Evolutionary conservation across 2,888 invertebrate species (phyloP), one percentile per base, ranked within the genome.

Genomic region (Agonum fuliginosum): DNA sequence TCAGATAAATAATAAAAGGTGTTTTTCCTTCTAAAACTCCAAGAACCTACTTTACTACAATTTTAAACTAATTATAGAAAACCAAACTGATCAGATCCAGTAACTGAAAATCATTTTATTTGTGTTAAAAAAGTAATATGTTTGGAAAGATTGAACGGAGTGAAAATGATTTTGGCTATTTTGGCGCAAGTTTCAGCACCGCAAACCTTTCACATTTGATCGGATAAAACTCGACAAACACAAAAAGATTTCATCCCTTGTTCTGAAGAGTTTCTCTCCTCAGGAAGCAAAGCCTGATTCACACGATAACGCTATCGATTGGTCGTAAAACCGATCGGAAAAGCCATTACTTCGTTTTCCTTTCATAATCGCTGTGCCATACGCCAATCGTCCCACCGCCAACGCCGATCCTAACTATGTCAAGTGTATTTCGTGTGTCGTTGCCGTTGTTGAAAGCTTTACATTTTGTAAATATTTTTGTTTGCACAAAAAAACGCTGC

Each of bases 161-260:
- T 62, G 58, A 62, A 30, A 30, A 62, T 30, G 6, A 27, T 62
- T 27, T 62, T 17, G 30, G 58, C 8, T 30, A 62, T 62, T 58
- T 54, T 27, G 30, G 58, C 17, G 30, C 30, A 17, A 62, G 30
- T 62, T 62, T 62, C 58, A 70, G 24, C 70, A 48, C 48, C 70
- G 10, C 51, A 58, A 73, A 58, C 37, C 54, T 73, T 54, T 73
- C 73, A 41, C 41, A 73, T 58, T 58, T 73, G 73, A 73, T 73
- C 73, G 54, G 73, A 73, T 73, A 73, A 58, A 73, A 73, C 58
- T 73, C 58, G 34, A 24, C 73, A 73, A 73, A 73, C 58, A 73
- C 37, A 73, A 37, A 54, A 73, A 73, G 73, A 73, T 73, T 73
- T 73, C 73, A 58, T 73, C 73, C 73, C 58, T 73, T 73, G 73